Evolutionary conservation across 2,113 vertebrate species (phyloP).

Genomic region (Leptobrachium ailaonicum): DNA sequence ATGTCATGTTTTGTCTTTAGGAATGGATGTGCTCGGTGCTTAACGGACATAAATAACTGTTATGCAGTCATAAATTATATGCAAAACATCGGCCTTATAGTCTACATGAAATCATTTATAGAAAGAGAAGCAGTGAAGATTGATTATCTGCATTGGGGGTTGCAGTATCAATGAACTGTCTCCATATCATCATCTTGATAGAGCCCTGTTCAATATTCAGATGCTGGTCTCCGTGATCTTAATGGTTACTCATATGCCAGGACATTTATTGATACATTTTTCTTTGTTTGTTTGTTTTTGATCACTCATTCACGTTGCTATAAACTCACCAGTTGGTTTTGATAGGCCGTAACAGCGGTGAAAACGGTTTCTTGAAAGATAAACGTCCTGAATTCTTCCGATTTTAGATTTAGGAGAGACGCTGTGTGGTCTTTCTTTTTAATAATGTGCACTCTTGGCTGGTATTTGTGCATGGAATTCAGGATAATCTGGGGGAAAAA

Average conservation of each 20-base stretch:
- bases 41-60: conserved; percentile 3
- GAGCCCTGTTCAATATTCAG: too few relatives aligned
- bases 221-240: too few relatives aligned
- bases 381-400: conserved; percentile 95
- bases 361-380: conserved; percentile 96
- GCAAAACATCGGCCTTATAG: conserved; percentile 14
- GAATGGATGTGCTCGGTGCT: not conserved
- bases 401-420: conserved; percentile 94
- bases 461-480: conserved; percentile 99
- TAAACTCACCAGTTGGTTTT: conserved; percentile 93
- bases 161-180: not conserved
- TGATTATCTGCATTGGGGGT: not conserved
- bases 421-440: conserved; percentile 99
- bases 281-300: too few relatives aligned
- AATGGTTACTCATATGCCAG: too few relatives aligned
- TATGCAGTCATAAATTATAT: not conserved
- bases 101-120: conserved; percentile 9
- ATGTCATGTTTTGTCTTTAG: conserved; percentile 49
- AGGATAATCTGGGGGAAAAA: conserved; percentile 83
- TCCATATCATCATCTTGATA: too few relatives aligned
- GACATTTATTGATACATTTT: too few relatives aligned
- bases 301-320: too few relatives aligned
- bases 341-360: conserved; percentile 96
- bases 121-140: not conserved
- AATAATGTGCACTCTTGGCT: conserved; percentile 96